A percentile compares a stretch with the other conserved stretches of the same genome.
phyloP scores from a whole-genome alignment of 2,888 invertebrate species.

The Chloromyia formosa region DNA sequence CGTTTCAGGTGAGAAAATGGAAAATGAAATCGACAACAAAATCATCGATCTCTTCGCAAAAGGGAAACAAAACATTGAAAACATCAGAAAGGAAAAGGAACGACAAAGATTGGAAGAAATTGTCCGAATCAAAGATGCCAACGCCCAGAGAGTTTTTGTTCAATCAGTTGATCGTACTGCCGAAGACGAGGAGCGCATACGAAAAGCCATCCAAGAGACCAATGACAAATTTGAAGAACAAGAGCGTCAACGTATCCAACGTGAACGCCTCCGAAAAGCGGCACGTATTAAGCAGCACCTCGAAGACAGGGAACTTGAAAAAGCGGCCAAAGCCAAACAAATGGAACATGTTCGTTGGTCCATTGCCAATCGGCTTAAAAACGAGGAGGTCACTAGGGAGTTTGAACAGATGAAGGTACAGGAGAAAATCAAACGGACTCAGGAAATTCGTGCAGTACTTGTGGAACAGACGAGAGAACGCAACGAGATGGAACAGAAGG shows the following conservation, averaged over 20 bases:
- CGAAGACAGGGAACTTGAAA: conserved; percentile 55
- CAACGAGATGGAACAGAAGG: conserved; percentile 48
- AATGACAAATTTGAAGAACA: conserved; percentile 61
- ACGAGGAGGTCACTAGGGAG: conserved; percentile 54
- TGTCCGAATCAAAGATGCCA: conserved; percentile 57
- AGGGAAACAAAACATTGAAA: conserved; percentile 64
- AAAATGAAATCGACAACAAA: conserved; percentile 63
- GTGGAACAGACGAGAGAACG: conserved; percentile 53
- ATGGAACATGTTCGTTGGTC: conserved; percentile 54
- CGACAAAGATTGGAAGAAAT: conserved; percentile 62
- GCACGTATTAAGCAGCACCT: conserved; percentile 57
- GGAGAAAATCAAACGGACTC: conserved; percentile 52
- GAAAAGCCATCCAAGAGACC: conserved; percentile 66
- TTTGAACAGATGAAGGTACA: conserved; percentile 54
- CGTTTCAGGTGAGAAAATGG: conserved; percentile 55
- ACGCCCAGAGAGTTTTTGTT: conserved; percentile 64
- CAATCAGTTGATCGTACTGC: conserved; percentile 64
- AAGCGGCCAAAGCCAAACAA: conserved; percentile 51
- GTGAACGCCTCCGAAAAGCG: conserved; percentile 55
- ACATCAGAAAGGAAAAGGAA: conserved; percentile 61
- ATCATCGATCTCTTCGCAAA: conserved; percentile 64
- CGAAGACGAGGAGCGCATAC: conserved; percentile 65
- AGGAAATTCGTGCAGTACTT: conserved; percentile 43
- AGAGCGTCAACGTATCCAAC: conserved; percentile 57
- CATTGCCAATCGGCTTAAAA: conserved; percentile 57